Conservation (phyloP, 2,888 invertebrate species). For the Oasisia sp. region DNA sequence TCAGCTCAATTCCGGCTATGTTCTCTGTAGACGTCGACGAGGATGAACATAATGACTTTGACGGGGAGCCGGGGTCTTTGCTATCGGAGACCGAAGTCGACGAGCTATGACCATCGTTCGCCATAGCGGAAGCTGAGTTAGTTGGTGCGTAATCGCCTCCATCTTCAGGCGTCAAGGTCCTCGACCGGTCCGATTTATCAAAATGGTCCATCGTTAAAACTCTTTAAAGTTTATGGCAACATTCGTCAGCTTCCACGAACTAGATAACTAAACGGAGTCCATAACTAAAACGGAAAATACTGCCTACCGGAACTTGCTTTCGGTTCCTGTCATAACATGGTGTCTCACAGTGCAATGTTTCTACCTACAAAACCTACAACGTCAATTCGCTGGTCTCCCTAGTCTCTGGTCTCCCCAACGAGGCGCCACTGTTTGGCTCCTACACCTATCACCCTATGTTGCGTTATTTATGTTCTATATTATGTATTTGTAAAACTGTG, state of each 20-base stretch:
- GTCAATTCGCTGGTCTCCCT: not conserved
- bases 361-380: not conserved
- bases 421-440: not conserved
- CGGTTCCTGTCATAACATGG: not conserved
- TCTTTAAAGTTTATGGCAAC: not conserved
- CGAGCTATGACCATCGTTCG: constrained; percentile 14
- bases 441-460: no score
- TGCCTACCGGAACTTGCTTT: constrained; percentile 8
- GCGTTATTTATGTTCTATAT: no score
- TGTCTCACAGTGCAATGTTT: not conserved
- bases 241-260: not conserved
- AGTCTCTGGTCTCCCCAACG: not conserved
- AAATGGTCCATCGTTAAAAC: constrained; percentile 3
- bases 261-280: no score
- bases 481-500: no score
- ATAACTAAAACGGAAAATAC: not conserved
- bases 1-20: constrained; percentile 41
- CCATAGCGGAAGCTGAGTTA: not conserved
- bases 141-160: not conserved
- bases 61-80: constrained; percentile 51
- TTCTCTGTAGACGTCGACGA: constrained; percentile 63
- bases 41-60: constrained; percentile 60
- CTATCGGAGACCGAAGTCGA: constrained; percentile 27
- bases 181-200: constrained; percentile 13
- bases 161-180: not conserved